Evolutionary conservation across 2,797 vertebrate genomes (phyloP).

Genomic region (Iguana delicatissima): DNA sequence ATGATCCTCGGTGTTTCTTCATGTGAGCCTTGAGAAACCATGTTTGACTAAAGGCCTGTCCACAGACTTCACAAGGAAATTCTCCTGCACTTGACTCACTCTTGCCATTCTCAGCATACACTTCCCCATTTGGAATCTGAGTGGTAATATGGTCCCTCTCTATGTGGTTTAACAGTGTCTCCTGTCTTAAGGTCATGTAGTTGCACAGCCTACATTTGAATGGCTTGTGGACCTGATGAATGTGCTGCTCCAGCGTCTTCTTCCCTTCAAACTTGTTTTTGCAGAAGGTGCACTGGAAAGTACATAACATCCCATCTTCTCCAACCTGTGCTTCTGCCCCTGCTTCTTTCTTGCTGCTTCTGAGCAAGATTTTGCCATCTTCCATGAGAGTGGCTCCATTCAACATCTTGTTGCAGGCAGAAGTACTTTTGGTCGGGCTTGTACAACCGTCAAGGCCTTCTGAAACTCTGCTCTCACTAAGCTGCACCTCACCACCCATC

Average conservation of each 20-base stretch:
- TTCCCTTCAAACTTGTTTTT: slow-evolving; percentile 83
- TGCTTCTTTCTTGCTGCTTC: slow-evolving; percentile 86
- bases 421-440: slow-evolving; percentile 94
- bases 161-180: slow-evolving; percentile 91
- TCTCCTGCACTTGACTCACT: slow-evolving; percentile 75
- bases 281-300: slow-evolving; percentile 82
- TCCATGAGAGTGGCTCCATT: slow-evolving; percentile 77
- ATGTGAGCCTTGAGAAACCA: slow-evolving; percentile 97
- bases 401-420: slow-evolving; percentile 90
- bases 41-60: slow-evolving; percentile 92
- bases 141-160: slow-evolving; percentile 93
- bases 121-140: slow-evolving; percentile 80
- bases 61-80: slow-evolving; percentile 93
- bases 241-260: slow-evolving; percentile 82
- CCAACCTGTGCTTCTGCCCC: background rate
- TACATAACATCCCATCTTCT: slow-evolving; percentile 50
- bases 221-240: slow-evolving; percentile 85
- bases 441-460: slow-evolving; percentile 90
- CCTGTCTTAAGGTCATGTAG: slow-evolving; percentile 87
- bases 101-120: slow-evolving; percentile 76
- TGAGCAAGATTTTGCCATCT: slow-evolving; percentile 84
- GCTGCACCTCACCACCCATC: slow-evolving; percentile 78
- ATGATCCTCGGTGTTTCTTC: slow-evolving; percentile 93
- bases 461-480: slow-evolving; percentile 84
- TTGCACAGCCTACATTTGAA: slow-evolving; percentile 91